Base-by-base conservation (phyloP, 2,888 invertebrate species). In the Ormia ochracea region DNA sequence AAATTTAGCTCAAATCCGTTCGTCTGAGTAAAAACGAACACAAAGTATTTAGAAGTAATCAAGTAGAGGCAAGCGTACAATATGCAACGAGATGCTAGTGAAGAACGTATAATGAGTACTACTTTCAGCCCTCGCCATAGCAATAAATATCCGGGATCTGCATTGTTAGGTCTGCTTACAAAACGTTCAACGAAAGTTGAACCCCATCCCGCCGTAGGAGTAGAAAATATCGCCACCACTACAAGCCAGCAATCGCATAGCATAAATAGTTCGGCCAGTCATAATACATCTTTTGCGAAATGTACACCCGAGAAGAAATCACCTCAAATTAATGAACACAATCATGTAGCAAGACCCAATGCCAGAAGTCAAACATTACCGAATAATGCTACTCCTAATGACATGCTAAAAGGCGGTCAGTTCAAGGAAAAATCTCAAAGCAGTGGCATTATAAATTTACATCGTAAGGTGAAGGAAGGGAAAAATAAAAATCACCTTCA, bases 101-200 rank as follows among this genome's bases (percentile, higher is more conserved):
- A 88, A 61, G 88, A 88, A 78, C 87, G 86, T 58, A 88, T 88
- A 43, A 84, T 85, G 19, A 86, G 84, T 82, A 82, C 85, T 65
- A 79, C 76, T 43, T 84, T 84, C 9, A 86, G 86, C 43, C 86
- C 86, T 4, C 85, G 88, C 3, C 84, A 86, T 3, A 75, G 83
- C 7, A 85, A 83, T 52, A 88, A 88, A 59, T 85, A 7, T 43
- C 83, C 85, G 21, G 83, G 83, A 50, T 81, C 81, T 19, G 82
- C 87, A 0, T 82, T 89, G 4, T 84, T 89, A 26, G 88, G 89
- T 0, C 79, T 89, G 23, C 83, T 89, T 33, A 86, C 85, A 69
- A 89, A 88, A 78, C 88, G 90, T 2, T 89, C 89, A 1, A 90
- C 88, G 65, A 89, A 89, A 84, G 89, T 88, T 14, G 90, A 90